Percentiles rank a stretch among this genome's conserved stretches.
phyloP scores from a whole-genome alignment of 2,888 invertebrate genomes.

The Nephrotoma guestfalica region DNA sequence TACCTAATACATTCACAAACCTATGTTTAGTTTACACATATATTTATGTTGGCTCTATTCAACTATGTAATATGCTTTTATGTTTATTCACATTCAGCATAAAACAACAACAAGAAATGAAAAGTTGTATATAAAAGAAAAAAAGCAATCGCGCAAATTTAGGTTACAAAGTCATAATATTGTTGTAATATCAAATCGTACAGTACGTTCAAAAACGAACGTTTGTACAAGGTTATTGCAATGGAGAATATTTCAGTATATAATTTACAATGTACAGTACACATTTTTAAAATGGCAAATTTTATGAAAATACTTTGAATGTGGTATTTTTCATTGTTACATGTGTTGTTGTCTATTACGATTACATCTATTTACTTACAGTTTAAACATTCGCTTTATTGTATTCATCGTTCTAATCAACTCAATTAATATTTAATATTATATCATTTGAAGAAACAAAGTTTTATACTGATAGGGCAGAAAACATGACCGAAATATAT shows the following conservation, averaged over 20 bases:
- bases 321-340: not conserved
- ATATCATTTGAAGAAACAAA: not conserved
- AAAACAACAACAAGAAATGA: not conserved
- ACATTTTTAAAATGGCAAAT: not conserved
- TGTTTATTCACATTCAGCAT: not conserved
- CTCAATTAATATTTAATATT: not conserved
- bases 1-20: not conserved
- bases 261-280: not conserved
- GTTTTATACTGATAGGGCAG: not conserved
- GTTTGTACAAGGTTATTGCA: not conserved
- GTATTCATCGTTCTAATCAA: not conserved
- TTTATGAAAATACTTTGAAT: not conserved
- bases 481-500: too few relatives aligned
- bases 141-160: not conserved
- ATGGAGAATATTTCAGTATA: not conserved
- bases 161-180: not conserved
- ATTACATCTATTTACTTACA: not conserved
- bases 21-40: not conserved
- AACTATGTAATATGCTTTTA: not conserved
- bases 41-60: not conserved
- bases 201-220: not conserved
- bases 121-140: not conserved
- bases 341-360: not conserved
- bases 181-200: not conserved
- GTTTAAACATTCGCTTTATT: not conserved